Percentiles rank a stretch among this genome's conserved stretches.
phyloP scores from a whole-genome alignment of 53 echinoderm and acorn worm genomes.

The Luidia sarsii region DNA sequence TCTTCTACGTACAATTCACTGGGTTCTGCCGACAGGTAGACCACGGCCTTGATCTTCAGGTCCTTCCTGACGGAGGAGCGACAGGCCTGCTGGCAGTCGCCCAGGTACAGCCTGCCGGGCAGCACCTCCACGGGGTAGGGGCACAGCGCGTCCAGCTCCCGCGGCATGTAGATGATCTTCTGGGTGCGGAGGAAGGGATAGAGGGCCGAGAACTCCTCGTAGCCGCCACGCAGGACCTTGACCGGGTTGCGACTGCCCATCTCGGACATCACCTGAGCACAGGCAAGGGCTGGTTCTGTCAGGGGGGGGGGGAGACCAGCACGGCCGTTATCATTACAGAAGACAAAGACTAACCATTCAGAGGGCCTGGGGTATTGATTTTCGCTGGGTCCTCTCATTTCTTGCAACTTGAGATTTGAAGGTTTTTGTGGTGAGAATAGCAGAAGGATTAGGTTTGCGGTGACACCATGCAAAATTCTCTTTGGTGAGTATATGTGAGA shows the following conservation, averaged over 20 bases:
- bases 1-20: conserved; percentile 69
- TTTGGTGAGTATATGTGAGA: too few relatives aligned
- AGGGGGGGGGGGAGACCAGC: too few relatives aligned
- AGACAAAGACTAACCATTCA: too few relatives aligned
- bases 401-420: too few relatives aligned
- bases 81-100: conserved; percentile 66
- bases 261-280: conserved; percentile 89
- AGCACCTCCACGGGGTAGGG: conserved; percentile 95
- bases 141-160: conserved; percentile 78
- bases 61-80: conserved; percentile 80
- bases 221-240: conserved; percentile 90
- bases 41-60: conserved; percentile 86
- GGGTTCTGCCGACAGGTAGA: conserved; percentile 62
- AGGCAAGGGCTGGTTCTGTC: conserved; percentile 78
- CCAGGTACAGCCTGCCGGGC: conserved; percentile 90
- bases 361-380: too few relatives aligned
- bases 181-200: conserved; percentile 96
- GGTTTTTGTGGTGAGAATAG: too few relatives aligned
- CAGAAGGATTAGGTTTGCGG: too few relatives aligned
- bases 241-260: conserved; percentile 93
- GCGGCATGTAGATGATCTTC: conserved; percentile 96
- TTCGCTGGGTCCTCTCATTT: too few relatives aligned
- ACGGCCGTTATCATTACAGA: too few relatives aligned
- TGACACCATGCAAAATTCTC: too few relatives aligned
- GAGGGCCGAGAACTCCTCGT: conserved; percentile 96